Conservation (phyloP, 2,888 invertebrate species). For the Metallyticus violacea region DNA sequence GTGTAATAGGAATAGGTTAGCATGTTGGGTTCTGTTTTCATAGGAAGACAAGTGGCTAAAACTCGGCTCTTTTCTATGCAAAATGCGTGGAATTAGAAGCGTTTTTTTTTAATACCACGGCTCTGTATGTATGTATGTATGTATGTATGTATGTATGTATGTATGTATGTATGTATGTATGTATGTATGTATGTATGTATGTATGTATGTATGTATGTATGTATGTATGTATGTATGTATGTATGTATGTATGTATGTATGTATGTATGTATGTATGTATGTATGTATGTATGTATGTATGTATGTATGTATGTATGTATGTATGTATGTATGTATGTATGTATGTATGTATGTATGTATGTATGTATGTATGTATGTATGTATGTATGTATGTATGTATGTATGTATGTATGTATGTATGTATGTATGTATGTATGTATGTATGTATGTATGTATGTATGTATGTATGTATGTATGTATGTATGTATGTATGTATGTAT, state of each 20-base stretch:
- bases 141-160: neutral
- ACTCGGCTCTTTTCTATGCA: no score
- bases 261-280: neutral
- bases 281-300: neutral
- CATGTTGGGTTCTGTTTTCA: no score
- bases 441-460: no score
- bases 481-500: no score
- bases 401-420: no score
- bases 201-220: neutral
- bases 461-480: no score
- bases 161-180: constrained; percentile 5
- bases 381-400: no score
- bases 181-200: neutral
- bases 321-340: constrained; percentile 7
- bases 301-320: constrained; percentile 6
- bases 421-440: no score
- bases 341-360: constrained; percentile 5
- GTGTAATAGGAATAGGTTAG: no score
- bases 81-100: no score
- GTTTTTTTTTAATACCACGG: no score
- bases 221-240: neutral
- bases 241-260: constrained; percentile 3
- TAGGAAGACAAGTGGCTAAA: no score
- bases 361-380: neutral
- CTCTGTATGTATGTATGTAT: neutral